Conservation (phyloP, 2,888 invertebrate species). For the Aphodius granarius region DNA sequence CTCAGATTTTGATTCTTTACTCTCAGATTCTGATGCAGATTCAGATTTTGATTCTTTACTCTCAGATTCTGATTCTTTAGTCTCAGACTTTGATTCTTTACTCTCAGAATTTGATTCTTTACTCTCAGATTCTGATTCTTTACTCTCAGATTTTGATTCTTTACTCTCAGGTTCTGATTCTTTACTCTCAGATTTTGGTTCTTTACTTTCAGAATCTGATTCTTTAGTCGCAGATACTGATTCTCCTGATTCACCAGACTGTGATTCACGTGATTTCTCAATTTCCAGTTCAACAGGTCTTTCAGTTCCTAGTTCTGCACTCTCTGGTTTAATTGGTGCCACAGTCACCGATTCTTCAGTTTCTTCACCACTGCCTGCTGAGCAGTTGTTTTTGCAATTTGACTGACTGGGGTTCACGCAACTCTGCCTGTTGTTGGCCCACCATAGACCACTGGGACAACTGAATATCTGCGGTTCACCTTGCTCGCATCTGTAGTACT, state of each 20-base stretch:
- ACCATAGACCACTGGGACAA: neutral
- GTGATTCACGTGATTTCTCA: neutral
- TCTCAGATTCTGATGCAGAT: no score
- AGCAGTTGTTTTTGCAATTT: constrained; percentile 14
- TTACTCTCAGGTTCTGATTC: no score
- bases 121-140: no score
- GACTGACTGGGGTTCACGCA: constrained; percentile 28
- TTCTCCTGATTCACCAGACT: neutral
- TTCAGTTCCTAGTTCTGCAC: neutral
- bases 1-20: no score
- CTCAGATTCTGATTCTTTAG: no score
- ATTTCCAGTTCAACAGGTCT: neutral
- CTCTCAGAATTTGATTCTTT: no score
- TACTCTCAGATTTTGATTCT: no score
- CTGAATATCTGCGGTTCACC: neutral
- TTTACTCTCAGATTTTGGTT: no score
- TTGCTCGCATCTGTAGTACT: neutral
- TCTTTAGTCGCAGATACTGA: no score
- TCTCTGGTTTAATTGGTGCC: neutral
- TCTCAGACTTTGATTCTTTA: no score
- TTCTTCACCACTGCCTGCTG: neutral
- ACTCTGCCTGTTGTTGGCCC: neutral
- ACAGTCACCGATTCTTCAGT: neutral
- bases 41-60: no score
- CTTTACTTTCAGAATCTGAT: no score